These are phyloP conservation scores for Spilogale gracilis DNA, from an alignment of 2,113 vertebrate genomes.

Conservation along the genomic window DNA sequence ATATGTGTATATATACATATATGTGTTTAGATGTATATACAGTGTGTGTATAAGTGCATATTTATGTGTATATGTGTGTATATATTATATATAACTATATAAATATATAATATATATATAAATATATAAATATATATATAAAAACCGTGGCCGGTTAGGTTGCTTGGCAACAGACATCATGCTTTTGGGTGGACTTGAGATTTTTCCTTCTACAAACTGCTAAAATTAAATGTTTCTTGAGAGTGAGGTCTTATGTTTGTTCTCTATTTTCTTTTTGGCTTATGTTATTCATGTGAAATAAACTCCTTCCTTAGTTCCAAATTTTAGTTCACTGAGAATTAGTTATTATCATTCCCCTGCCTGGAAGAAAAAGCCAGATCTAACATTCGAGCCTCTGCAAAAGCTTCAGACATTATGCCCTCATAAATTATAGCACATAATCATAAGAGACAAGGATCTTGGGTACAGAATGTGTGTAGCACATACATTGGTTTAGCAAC, in stretches of 20 bases:
- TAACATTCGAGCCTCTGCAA: neutral
- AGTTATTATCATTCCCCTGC: neutral
- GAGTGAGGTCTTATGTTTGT: neutral
- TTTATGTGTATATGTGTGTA: neutral
- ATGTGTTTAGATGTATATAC: neutral
- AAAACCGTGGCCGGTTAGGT: neutral
- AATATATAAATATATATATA: neutral
- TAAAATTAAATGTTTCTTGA: constrained; percentile 51
- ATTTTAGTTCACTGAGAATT: constrained; percentile 46
- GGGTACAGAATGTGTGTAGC: neutral
- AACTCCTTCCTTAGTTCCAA: neutral
- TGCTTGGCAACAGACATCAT: neutral
- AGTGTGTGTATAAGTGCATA: too few relatives aligned
- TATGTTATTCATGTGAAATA: constrained; percentile 17
- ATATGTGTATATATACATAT: neutral
- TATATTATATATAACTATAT: neutral
- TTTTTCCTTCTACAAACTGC: neutral
- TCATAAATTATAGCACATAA: constrained; percentile 8
- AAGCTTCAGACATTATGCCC: neutral
- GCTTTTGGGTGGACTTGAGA: neutral
- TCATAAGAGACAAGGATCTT: neutral
- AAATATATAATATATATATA: too few relatives aligned
- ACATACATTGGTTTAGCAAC: neutral
- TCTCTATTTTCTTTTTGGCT: constrained; percentile 29
- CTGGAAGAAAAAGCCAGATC: neutral